A percentile compares a stretch with the other conserved stretches of the same genome.
Evolutionary conservation across 1,140 invertebrate genomes (phyloP).

Genomic region (Eulimnadia texana): DNA sequence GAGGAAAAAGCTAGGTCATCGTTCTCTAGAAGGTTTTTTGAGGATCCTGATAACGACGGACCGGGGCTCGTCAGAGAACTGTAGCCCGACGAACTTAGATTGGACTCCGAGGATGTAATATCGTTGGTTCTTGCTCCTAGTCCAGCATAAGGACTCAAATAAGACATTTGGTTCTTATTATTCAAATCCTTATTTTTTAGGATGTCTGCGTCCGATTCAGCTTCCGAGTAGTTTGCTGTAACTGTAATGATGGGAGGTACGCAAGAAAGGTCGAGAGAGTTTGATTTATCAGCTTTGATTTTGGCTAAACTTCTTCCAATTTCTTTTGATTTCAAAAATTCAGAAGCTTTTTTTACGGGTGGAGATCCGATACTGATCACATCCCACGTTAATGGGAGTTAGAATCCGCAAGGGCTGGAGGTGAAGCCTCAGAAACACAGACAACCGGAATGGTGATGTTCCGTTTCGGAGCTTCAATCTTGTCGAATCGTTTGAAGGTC

Average conservation of each 20-base stretch:
- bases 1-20: background rate
- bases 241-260: conserved; percentile 55
- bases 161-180: conserved; percentile 36
- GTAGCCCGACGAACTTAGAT: conserved; percentile 65
- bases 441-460: conserved; percentile 12
- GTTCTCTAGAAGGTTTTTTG: conserved; percentile 40
- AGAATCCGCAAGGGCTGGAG: background rate
- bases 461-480: background rate
- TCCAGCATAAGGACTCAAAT: conserved; percentile 57
- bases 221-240: conserved; percentile 52
- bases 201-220: conserved; percentile 48
- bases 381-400: conserved; percentile 3
- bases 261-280: conserved; percentile 45
- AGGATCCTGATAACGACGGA: conserved; percentile 56
- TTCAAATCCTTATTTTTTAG: background rate
- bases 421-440: conserved; percentile 1
- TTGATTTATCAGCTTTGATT: conserved; percentile 38
- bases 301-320: background rate
- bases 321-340: background rate
- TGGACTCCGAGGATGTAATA: conserved; percentile 57
- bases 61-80: conserved; percentile 64
- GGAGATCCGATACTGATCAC: conserved; percentile 13
- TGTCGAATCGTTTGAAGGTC: conserved; percentile 18
- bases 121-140: conserved; percentile 35
- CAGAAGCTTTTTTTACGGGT: conserved; percentile 7